These are phyloP conservation scores for Aspidiotus rigidus DNA, from an alignment of 2,888 invertebrate species.

Conservation along the genomic window DNA sequence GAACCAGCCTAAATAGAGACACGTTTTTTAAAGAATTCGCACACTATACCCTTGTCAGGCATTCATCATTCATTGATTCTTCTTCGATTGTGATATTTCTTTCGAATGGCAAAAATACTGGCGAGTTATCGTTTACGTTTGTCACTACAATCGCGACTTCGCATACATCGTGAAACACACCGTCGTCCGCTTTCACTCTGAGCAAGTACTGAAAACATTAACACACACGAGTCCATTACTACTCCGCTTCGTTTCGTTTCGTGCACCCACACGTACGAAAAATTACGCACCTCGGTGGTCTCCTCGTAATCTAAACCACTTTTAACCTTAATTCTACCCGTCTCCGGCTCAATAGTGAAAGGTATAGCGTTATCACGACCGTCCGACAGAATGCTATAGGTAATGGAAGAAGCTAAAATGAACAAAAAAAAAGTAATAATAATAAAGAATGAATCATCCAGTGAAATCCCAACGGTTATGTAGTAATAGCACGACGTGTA, in stretches of 20 bases:
- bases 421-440: not conserved
- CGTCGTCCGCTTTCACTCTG: constrained; percentile 75
- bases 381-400: constrained; percentile 78
- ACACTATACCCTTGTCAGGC: constrained; percentile 54
- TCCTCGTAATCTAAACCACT: constrained; percentile 72
- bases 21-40: not conserved
- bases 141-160: constrained; percentile 74
- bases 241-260: not conserved
- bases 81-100: constrained; percentile 67
- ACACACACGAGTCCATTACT: constrained; percentile 14
- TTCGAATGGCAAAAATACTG: constrained; percentile 62
- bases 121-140: constrained; percentile 88
- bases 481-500: constrained; percentile 37
- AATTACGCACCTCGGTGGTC: constrained; percentile 49
- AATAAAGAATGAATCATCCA: not conserved
- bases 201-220: constrained; percentile 57
- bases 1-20: not conserved
- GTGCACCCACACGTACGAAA: not conserved
- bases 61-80: constrained; percentile 59
- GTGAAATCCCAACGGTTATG: not conserved
- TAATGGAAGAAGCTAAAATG: constrained; percentile 61
- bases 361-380: constrained; percentile 64
- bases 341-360: constrained; percentile 72
- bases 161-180: constrained; percentile 70
- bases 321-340: constrained; percentile 76